Evolutionary conservation across 2,113 vertebrate species (phyloP).

Genomic region (Stegastes partitus): DNA sequence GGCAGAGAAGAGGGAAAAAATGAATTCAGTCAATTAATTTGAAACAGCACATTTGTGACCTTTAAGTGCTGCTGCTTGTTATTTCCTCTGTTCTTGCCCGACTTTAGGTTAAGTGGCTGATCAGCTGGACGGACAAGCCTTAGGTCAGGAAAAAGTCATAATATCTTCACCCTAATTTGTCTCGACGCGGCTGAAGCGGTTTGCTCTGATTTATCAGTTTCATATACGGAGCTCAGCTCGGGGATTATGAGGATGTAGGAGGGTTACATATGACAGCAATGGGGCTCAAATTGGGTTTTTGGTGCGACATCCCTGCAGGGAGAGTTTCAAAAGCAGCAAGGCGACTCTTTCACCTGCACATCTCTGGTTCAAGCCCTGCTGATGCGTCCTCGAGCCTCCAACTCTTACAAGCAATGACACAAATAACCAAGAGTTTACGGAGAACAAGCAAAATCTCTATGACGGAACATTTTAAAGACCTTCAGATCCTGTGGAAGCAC

Average conservation of each 20-base stretch:
- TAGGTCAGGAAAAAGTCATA: slow-evolving; percentile 30
- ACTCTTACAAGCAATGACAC: not conserved
- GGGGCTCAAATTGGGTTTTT: slow-evolving; percentile 59
- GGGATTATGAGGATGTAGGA: slow-evolving; percentile 46
- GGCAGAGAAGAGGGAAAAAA: not conserved
- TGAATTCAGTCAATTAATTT: slow-evolving; percentile 2
- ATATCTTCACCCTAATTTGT: slow-evolving; percentile 18
- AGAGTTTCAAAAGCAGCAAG: slow-evolving; percentile 25
- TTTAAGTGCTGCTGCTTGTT: slow-evolving; percentile 9
- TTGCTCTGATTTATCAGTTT: slow-evolving; percentile 48
- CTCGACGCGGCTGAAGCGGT: not conserved
- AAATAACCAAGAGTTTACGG: not conserved
- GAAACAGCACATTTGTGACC: not conserved
- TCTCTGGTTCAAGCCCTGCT: not conserved
- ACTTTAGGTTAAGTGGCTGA: slow-evolving; percentile 10
- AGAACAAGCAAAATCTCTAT: not conserved
- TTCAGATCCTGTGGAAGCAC: not conserved
- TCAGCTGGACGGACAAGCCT: not conserved
- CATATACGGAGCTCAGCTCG: slow-evolving; percentile 30
- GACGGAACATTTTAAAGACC: not conserved
- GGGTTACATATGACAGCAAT: slow-evolving; percentile 49
- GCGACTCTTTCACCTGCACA: slow-evolving; percentile 8
- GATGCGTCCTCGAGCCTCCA: not conserved
- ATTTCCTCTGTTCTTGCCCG: not conserved
- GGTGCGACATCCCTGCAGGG: slow-evolving; percentile 32